phyloP scores from a whole-genome alignment of 2,888 invertebrate genomes.

The Dryadula phaetusa region DNA sequence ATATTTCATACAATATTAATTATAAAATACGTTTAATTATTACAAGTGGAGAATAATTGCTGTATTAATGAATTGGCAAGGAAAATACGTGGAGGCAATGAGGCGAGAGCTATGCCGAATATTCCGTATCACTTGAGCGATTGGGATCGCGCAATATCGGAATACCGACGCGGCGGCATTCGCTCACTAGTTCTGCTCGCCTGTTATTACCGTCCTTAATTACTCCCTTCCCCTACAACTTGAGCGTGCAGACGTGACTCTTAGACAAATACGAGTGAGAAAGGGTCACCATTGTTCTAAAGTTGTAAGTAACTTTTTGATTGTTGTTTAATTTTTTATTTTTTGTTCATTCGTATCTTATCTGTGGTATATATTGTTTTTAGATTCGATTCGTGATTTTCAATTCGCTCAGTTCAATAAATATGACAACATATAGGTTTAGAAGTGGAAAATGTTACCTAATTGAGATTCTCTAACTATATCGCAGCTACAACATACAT shows the following conservation, averaged over 20 bases:
- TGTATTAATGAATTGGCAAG: constrained; percentile 32
- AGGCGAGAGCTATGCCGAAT: constrained; percentile 58
- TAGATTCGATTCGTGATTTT: no score
- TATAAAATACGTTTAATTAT: constrained; percentile 11
- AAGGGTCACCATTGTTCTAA: neutral
- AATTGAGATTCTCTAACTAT: no score
- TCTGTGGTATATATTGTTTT: no score
- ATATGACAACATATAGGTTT: no score
- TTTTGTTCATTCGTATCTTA: no score
- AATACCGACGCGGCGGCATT: constrained; percentile 63
- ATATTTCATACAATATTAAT: neutral
- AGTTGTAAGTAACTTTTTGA: neutral
- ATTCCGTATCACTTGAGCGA: constrained; percentile 65
- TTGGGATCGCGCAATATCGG: constrained; percentile 60
- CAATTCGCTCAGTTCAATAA: no score
- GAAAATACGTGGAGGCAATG: constrained; percentile 49
- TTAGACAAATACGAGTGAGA: neutral
- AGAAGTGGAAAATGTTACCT: no score
- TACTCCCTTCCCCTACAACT: constrained; percentile 47
- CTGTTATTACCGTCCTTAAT: constrained; percentile 64
- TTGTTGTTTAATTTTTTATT: neutral
- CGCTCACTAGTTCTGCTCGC: constrained; percentile 58
- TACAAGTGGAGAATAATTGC: neutral
- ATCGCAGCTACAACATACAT: no score
- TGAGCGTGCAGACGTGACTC: constrained; percentile 11